phyloP scores from a whole-genome alignment of 2,113 vertebrate genomes.

The Lagopus leucura region DNA sequence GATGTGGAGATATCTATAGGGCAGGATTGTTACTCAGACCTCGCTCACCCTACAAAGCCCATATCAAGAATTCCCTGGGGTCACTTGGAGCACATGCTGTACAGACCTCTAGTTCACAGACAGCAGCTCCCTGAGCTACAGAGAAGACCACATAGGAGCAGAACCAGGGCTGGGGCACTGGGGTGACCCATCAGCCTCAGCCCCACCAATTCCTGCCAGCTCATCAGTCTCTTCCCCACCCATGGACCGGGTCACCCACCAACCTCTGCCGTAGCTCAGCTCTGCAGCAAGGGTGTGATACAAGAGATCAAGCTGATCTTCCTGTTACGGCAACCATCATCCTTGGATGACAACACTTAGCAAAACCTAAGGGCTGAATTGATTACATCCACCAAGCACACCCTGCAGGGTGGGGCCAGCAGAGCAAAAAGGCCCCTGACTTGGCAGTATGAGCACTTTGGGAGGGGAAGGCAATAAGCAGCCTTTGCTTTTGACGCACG shows the following conservation, averaged over 20 bases:
- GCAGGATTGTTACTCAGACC: background rate
- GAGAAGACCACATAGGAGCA: background rate
- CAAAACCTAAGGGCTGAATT: background rate
- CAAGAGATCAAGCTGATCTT: background rate
- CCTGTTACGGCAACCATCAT: background rate
- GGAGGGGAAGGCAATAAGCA: background rate
- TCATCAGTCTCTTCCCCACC: background rate
- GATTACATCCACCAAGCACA: background rate
- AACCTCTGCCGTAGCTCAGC: background rate
- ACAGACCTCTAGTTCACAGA: background rate
- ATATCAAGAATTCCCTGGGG: background rate
- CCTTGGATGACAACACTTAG: background rate
- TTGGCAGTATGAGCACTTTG: background rate
- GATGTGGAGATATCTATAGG: background rate
- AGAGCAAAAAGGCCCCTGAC: background rate
- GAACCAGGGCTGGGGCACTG: fast-evolving
- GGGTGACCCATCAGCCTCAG: background rate
- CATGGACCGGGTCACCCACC: background rate
- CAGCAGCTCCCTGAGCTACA: background rate
- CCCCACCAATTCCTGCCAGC: background rate
- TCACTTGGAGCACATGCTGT: background rate
- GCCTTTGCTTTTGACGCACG: background rate
- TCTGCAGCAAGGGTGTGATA: background rate
- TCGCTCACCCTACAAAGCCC: background rate
- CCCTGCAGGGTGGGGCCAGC: background rate